Conservation (phyloP, 2,797 vertebrate genomes). For the Tenualosa ilisha region DNA sequence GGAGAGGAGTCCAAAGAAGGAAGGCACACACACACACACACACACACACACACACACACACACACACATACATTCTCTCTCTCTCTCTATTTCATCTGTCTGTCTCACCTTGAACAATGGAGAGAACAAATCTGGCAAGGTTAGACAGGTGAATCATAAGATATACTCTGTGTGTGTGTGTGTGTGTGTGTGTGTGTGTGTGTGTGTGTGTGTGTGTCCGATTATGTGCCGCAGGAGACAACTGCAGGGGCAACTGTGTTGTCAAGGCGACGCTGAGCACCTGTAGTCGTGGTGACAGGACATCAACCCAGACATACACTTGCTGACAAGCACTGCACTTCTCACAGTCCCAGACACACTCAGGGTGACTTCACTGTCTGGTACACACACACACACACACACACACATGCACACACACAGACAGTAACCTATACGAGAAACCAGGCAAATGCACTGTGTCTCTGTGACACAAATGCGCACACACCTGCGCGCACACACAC, state of each 20-base stretch:
- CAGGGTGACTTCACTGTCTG: background rate
- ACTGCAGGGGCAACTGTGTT: slow-evolving; percentile 1
- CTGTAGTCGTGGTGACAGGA: slow-evolving; percentile 4
- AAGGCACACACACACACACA: too few relatives aligned
- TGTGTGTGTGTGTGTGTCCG: too few relatives aligned
- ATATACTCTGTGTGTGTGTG: too few relatives aligned
- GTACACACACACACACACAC: background rate
- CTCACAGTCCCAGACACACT: background rate
- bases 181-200: too few relatives aligned
- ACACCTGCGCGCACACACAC: background rate
- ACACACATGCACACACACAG: background rate
- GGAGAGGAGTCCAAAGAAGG: too few relatives aligned
- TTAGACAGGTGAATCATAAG: too few relatives aligned
- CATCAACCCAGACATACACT: background rate
- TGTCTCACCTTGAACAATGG: background rate
- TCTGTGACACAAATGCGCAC: background rate
- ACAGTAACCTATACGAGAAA: too few relatives aligned
- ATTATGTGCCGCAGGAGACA: background rate
- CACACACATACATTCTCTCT: background rate
- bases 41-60: too few relatives aligned
- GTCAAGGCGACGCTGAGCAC: background rate
- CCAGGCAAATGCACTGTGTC: too few relatives aligned
- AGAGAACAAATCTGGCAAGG: too few relatives aligned
- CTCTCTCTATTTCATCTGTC: too few relatives aligned
- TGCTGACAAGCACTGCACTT: background rate